These are phyloP conservation scores for Coracias cyanogaster DNA, from an alignment of 2,797 vertebrate species.

Conservation along the genomic window DNA sequence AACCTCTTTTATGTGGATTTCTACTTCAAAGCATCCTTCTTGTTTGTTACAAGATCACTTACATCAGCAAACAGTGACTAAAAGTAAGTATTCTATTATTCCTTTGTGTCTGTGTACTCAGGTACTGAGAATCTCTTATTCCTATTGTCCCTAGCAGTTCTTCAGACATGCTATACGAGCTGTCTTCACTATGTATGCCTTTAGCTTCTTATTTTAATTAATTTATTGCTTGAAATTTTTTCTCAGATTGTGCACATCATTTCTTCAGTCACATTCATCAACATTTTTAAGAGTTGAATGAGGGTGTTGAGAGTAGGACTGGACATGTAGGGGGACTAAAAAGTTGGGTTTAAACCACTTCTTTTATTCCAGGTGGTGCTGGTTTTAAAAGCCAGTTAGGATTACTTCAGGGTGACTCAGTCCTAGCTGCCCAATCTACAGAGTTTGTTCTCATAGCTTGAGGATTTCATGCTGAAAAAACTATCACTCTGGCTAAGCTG, in stretches of 20 bases:
- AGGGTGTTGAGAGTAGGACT: background rate
- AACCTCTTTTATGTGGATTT: slow-evolving; percentile 8
- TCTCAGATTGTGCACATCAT: background rate
- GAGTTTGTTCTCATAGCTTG: background rate
- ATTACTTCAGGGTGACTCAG: background rate
- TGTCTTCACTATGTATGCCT: background rate
- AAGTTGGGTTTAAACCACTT: background rate
- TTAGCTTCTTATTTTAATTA: background rate
- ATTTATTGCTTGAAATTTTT: background rate
- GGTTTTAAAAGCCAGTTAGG: background rate
- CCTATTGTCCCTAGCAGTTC: background rate
- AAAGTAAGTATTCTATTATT: slow-evolving; percentile 32
- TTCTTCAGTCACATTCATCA: background rate
- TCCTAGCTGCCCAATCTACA: background rate
- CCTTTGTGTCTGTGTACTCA: background rate
- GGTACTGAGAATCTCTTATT: background rate
- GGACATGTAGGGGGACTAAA: background rate
- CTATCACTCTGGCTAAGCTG: background rate
- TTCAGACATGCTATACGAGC: background rate
- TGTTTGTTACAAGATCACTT: slow-evolving; percentile 25
- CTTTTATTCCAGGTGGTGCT: background rate
- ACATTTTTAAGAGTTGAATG: background rate
- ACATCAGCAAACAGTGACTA: slow-evolving; percentile 14
- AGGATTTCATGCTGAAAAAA: background rate
- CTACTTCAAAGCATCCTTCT: slow-evolving; percentile 20